These are phyloP conservation scores for Agrypnia vestita DNA, from an alignment of 1,140 invertebrate species.

Conservation along the genomic window DNA sequence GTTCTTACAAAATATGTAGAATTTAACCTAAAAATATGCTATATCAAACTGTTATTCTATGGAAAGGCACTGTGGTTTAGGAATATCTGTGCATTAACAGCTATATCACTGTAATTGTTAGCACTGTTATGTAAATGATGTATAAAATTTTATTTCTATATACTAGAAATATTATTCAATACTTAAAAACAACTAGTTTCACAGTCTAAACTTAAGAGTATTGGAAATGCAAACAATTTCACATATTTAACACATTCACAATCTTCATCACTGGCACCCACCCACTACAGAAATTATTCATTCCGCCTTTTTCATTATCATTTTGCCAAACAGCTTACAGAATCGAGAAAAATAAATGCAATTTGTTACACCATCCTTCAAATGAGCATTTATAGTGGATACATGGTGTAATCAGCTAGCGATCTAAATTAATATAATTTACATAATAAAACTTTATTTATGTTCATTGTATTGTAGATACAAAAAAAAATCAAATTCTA, in stretches of 20 bases:
- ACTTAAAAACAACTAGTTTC: not conserved
- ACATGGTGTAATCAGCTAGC: constrained; percentile 31
- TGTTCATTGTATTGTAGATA: not conserved
- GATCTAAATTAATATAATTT: constrained; percentile 27
- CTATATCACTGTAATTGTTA: constrained; percentile 3
- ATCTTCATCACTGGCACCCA: constrained; percentile 30
- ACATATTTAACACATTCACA: constrained; percentile 6
- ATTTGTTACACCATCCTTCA: not conserved
- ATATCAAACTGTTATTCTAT: constrained; percentile 49
- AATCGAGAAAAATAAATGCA: constrained; percentile 36
- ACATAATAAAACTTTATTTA: constrained; percentile 14
- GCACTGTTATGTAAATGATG: constrained; percentile 9
- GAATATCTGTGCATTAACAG: constrained; percentile 52
- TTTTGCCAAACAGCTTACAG: constrained; percentile 8
- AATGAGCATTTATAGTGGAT: constrained; percentile 23
- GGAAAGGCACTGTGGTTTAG: constrained; percentile 61
- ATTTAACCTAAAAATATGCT: constrained; percentile 37
- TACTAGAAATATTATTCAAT: not conserved
- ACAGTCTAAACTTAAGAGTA: constrained; percentile 24
- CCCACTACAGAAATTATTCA: constrained; percentile 13
- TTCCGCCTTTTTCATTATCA: constrained; percentile 5
- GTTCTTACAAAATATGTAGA: constrained; percentile 13
- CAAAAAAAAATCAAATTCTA: not conserved
- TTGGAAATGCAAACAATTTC: constrained; percentile 23
- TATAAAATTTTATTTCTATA: not conserved